Percentiles rank a stretch among this genome's conserved stretches.
These are phyloP conservation scores for Melanostoma scalare DNA, from an alignment of 2,888 invertebrate species.

Conservation along the genomic window DNA sequence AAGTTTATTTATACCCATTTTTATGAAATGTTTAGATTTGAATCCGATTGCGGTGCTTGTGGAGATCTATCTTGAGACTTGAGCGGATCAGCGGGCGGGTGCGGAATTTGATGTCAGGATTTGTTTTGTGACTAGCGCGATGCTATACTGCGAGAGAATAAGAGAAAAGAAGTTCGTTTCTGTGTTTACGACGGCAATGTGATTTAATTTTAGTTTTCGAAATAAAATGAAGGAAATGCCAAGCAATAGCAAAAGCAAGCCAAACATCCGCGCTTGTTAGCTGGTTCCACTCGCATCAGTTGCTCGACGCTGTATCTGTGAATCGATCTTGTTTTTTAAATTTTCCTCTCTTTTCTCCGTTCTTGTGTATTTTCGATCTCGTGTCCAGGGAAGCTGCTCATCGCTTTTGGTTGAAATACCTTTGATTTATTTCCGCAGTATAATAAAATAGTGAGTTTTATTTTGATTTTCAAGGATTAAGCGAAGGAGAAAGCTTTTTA, in stretches of 20 bases:
- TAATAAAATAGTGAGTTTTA: slow-evolving; percentile 43
- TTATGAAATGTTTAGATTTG: slow-evolving; percentile 73
- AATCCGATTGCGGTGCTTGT: slow-evolving; percentile 71
- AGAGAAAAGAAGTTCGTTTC: slow-evolving; percentile 61
- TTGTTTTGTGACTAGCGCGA: slow-evolving; percentile 39
- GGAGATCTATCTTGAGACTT: slow-evolving; percentile 67
- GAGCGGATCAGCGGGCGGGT: slow-evolving; percentile 53
- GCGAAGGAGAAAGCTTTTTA: neutral
- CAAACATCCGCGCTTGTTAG: slow-evolving; percentile 69
- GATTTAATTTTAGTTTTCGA: slow-evolving; percentile 73
- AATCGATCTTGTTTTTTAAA: slow-evolving; percentile 64
- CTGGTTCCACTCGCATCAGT: slow-evolving; percentile 70
- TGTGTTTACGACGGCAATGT: slow-evolving; percentile 72
- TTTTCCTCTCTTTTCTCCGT: neutral
- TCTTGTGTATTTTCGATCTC: slow-evolving; percentile 1
- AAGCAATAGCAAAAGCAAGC: slow-evolving; percentile 65
- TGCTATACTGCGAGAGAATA: slow-evolving; percentile 45
- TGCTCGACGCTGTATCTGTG: slow-evolving; percentile 69
- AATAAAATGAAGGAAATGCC: slow-evolving; percentile 70
- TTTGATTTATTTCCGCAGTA: slow-evolving; percentile 9
- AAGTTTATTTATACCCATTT: slow-evolving; percentile 73
- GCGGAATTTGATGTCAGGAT: slow-evolving; percentile 62
- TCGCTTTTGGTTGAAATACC: slow-evolving; percentile 18
- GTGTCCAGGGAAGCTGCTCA: slow-evolving; percentile 24
- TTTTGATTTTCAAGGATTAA: slow-evolving; percentile 46